phyloP scores from a whole-genome alignment of 1,140 invertebrate genomes.

The Trinorchestia longiramus region DNA sequence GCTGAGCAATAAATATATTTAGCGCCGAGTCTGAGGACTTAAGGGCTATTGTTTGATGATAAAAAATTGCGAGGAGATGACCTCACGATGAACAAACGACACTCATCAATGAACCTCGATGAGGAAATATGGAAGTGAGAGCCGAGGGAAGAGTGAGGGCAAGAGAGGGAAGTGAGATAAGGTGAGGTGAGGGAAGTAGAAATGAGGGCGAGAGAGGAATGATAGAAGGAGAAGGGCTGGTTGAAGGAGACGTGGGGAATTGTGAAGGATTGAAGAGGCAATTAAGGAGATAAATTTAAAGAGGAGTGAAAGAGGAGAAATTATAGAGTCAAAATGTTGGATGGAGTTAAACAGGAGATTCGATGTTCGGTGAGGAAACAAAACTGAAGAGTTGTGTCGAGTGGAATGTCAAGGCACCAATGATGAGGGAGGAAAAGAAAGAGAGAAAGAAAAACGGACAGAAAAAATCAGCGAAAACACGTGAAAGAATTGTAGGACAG shows the following conservation, averaged over 20 bases:
- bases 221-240: neutral
- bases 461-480: too few relatives aligned
- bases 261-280: neutral
- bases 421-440: neutral
- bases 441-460: neutral
- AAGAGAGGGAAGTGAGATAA: constrained; percentile 18
- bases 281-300: neutral
- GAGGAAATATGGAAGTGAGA: neutral
- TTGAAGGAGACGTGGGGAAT: neutral
- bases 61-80: constrained; percentile 24
- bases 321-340: too few relatives aligned
- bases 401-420: neutral
- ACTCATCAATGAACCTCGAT: constrained; percentile 14
- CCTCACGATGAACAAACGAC: constrained; percentile 55
- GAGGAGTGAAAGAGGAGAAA: neutral
- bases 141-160: neutral
- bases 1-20: constrained; percentile 30
- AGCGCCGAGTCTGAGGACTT: neutral
- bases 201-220: neutral
- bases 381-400: neutral
- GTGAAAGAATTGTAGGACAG: too few relatives aligned
- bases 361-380: neutral
- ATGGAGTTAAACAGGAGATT: too few relatives aligned
- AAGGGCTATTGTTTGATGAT: constrained; percentile 39
- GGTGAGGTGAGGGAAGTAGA: neutral